phyloP scores from a whole-genome alignment of 2,888 invertebrate genomes.

The Drosophila seclusa region DNA sequence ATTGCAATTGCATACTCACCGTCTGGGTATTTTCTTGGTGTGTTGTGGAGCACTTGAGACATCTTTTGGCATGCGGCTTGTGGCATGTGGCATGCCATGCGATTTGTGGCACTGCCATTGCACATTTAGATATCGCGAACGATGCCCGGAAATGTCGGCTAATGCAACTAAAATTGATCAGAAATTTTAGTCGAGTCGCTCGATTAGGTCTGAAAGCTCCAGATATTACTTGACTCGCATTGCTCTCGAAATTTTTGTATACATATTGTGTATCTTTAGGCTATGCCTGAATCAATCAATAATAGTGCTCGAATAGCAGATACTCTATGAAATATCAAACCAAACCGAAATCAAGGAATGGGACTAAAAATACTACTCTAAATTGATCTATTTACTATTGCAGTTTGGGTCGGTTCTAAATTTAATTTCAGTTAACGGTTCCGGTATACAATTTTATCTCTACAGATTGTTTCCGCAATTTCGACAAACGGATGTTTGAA shows the following conservation, averaged over 20 bases:
- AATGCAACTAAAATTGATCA: conserved; percentile 50
- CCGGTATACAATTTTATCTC: background rate
- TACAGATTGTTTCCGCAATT: background rate
- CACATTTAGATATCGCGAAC: conserved; percentile 50
- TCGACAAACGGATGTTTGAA: background rate
- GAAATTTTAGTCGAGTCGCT: conserved; percentile 16
- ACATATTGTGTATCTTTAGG: background rate
- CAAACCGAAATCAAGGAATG: background rate
- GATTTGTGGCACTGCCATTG: conserved; percentile 65
- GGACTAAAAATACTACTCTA: background rate
- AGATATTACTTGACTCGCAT: background rate
- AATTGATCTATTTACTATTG: background rate
- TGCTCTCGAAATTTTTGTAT: background rate
- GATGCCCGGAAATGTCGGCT: conserved; percentile 50
- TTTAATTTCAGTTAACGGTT: background rate
- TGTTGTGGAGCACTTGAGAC: conserved; percentile 66
- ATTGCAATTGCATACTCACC: conserved; percentile 68
- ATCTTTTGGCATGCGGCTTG: conserved; percentile 57
- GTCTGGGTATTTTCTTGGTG: conserved; percentile 70
- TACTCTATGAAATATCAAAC: background rate
- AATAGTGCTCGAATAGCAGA: background rate
- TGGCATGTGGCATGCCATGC: conserved; percentile 59
- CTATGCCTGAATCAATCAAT: background rate
- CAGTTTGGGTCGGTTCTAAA: background rate
- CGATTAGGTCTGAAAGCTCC: conserved; percentile 4